phyloP scores from a whole-genome alignment of 2,888 invertebrate species.

The Himalopsyche anomala region DNA sequence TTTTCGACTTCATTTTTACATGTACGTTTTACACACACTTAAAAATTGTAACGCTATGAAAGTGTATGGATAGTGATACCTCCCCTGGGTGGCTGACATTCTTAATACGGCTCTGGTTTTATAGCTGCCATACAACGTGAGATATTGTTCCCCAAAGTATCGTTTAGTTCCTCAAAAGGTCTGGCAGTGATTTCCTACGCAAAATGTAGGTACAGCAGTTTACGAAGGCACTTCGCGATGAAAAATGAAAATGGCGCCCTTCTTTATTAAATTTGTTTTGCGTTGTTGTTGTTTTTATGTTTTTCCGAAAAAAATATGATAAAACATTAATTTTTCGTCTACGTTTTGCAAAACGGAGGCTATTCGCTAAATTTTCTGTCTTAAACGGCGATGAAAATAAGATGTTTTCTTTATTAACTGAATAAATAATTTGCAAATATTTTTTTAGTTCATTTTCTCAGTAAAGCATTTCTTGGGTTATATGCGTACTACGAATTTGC shows the following conservation, averaged over 20 bases:
- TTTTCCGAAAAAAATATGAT: conserved; percentile 37
- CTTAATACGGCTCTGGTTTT: conserved; percentile 47
- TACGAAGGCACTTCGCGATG: conserved; percentile 33
- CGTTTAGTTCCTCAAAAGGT: conserved; percentile 40
- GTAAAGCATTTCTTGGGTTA: no score
- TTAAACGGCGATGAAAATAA: conserved; percentile 12
- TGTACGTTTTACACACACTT: no score
- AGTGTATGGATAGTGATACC: neutral
- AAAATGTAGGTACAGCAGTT: conserved; percentile 27
- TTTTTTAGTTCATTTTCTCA: neutral
- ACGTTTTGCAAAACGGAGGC: conserved; percentile 7
- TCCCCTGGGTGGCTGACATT: neutral
- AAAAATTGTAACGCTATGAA: no score
- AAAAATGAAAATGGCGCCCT: conserved; percentile 56
- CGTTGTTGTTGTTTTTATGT: conserved; percentile 37
- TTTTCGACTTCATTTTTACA: no score
- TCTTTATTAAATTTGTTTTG: conserved; percentile 55
- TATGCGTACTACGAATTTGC: no score
- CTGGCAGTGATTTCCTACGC: conserved; percentile 35
- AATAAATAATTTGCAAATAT: neutral
- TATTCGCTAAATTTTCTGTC: neutral
- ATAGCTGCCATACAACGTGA: conserved; percentile 60
- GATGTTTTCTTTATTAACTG: conserved; percentile 24
- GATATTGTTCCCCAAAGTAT: conserved; percentile 58
- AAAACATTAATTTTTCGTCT: conserved; percentile 19